Evolutionary conservation across 2,113 vertebrate species (phyloP).

Genomic region (Salvelinus namaycush): DNA sequence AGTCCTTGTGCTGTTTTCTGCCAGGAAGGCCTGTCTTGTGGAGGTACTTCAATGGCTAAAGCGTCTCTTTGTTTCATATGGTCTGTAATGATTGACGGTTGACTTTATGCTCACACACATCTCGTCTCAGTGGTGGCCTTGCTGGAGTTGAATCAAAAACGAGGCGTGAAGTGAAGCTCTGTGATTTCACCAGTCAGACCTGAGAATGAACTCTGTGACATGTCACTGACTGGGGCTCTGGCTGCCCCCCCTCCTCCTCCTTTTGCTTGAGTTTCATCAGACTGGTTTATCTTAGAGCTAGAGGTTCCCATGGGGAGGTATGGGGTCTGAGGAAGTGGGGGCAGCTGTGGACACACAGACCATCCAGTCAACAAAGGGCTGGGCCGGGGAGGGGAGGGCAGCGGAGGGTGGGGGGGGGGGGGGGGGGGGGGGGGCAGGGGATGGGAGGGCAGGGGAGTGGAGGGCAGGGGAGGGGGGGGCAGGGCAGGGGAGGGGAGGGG

Average conservation of each 20-base stretch:
- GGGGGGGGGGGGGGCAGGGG: too few relatives aligned
- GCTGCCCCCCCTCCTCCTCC: neutral
- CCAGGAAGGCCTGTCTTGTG: neutral
- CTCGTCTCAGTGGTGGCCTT: neutral
- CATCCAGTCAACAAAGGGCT: conserved; percentile 41
- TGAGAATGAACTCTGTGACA: neutral
- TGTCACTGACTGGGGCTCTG: neutral
- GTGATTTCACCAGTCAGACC: neutral
- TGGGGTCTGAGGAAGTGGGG: neutral
- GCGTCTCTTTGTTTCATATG: neutral
- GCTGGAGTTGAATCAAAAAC: neutral
- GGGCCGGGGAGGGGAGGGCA: neutral
- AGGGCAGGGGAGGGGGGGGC: too few relatives aligned
- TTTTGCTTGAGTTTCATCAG: conserved; percentile 1
- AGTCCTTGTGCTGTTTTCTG: neutral
- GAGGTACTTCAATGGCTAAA: neutral
- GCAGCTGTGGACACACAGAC: conserved; percentile 4
- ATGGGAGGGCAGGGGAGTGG: too few relatives aligned
- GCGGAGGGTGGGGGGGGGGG: too few relatives aligned
- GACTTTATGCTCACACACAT: conserved; percentile 6
- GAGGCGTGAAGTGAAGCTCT: neutral
- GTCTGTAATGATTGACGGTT: conserved; percentile 11
- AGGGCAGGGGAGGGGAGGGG: too few relatives aligned
- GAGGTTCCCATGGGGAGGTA: conserved; percentile 11
- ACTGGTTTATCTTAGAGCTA: conserved; percentile 32